A percentile compares a stretch with the other conserved stretches of the same genome.
phyloP scores from a whole-genome alignment of 2,113 vertebrate species.

The Apus apus region DNA sequence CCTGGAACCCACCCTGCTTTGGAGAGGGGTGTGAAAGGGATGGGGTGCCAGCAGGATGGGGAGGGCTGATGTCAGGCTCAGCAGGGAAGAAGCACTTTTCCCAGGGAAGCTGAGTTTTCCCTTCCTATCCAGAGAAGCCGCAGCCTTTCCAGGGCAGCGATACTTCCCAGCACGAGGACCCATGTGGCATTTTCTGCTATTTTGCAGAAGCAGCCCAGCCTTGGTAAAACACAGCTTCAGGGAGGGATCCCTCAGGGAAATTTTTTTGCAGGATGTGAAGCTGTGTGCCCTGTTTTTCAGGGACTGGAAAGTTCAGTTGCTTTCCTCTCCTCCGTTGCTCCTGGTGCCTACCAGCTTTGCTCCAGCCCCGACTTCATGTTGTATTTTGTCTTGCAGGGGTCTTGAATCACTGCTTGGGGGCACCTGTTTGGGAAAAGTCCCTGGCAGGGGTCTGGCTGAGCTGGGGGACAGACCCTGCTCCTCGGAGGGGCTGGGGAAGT shows the following conservation, averaged over 20 bases:
- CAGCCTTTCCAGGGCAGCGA: rapidly evolving
- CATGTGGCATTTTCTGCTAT: rapidly evolving
- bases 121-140: not conserved
- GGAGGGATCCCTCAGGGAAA: not conserved
- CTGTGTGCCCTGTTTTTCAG: not conserved
- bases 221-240: not conserved
- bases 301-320: rapidly evolving
- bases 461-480: rapidly evolving
- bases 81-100: not conserved
- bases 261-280: not conserved
- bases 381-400: rapidly evolving
- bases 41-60: rapidly evolving
- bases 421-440: not conserved
- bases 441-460: not conserved
- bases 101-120: not conserved
- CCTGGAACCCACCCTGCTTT: not conserved
- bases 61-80: not conserved
- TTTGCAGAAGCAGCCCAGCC: not conserved
- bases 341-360: rapidly evolving
- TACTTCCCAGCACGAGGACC: not conserved
- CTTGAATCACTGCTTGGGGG: not conserved
- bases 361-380: rapidly evolving
- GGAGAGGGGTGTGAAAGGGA: not conserved
- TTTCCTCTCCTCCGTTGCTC: not conserved
- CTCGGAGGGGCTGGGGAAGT: rapidly evolving